Evolutionary conservation across 1,140 invertebrate genomes (phyloP).

Genomic region (Caenorhabditis tropicalis): DNA sequence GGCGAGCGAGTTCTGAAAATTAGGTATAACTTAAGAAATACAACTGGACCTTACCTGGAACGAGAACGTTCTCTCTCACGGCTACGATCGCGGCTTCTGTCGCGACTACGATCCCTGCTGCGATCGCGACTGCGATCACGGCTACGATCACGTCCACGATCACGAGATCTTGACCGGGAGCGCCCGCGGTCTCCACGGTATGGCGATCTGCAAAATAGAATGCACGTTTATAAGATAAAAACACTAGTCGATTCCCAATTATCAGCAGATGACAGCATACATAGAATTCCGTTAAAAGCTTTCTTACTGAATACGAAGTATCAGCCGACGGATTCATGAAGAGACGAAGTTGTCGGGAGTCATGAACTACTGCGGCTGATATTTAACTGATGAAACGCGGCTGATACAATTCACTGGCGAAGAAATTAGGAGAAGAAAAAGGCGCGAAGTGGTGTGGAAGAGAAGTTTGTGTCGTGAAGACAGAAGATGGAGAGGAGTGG

Average conservation of each 20-base stretch:
- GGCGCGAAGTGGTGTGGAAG: conserved; percentile 46
- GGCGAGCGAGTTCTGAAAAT: conserved; percentile 39
- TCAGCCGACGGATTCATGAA: conserved; percentile 13
- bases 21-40: neutral
- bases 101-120: conserved; percentile 28
- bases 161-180: conserved; percentile 51
- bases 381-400: conserved; percentile 24
- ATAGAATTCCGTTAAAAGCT: neutral
- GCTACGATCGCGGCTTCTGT: conserved; percentile 27
- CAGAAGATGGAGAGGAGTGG: conserved; percentile 40
- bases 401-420: conserved; percentile 11
- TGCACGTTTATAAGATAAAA: neutral
- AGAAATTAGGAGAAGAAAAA: conserved; percentile 32
- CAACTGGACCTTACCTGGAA: neutral
- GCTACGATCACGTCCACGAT: conserved; percentile 47
- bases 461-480: conserved; percentile 44
- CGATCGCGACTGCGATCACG: conserved; percentile 30
- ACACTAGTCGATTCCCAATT: neutral
- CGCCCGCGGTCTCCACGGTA: conserved; percentile 34
- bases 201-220: conserved; percentile 19
- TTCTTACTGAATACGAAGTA: conserved; percentile 28
- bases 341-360: conserved; percentile 10
- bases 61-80: conserved; percentile 30
- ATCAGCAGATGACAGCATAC: neutral
- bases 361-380: conserved; percentile 25